Percentiles rank a stretch among this genome's conserved stretches.
These are phyloP conservation scores for Acanthopagrus latus DNA, from an alignment of 2,797 vertebrate species.

Conservation along the genomic window DNA sequence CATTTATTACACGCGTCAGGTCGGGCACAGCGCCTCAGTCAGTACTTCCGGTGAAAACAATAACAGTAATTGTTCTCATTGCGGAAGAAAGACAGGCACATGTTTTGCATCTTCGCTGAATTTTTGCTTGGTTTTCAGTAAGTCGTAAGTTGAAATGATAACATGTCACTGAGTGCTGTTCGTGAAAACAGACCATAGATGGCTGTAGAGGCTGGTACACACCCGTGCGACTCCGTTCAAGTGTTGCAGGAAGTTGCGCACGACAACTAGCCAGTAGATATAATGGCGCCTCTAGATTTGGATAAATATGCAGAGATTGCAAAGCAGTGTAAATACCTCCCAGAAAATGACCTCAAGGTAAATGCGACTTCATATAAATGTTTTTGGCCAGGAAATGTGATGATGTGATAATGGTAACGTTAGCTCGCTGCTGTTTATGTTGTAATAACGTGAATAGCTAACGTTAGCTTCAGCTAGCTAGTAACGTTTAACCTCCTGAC, in stretches of 20 bases:
- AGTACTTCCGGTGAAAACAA: background rate
- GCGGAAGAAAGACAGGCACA: background rate
- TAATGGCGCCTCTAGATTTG: slow-evolving; percentile 96
- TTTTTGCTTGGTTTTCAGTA: background rate
- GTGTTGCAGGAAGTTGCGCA: slow-evolving; percentile 66
- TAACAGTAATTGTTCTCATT: background rate
- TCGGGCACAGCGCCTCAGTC: background rate
- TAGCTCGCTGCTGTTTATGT: background rate
- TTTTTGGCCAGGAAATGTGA: rapidly evolving
- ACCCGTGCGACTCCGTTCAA: background rate
- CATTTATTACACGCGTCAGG: no score
- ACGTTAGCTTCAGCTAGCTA: slow-evolving; percentile 63
- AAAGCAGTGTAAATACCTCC: slow-evolving; percentile 96
- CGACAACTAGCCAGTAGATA: slow-evolving; percentile 53
- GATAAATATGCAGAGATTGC: slow-evolving; percentile 98
- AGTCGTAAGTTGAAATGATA: no score
- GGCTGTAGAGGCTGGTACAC: background rate
- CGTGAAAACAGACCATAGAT: background rate
- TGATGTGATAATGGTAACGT: rapidly evolving
- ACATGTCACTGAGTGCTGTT: background rate
- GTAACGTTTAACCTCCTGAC: slow-evolving; percentile 29
- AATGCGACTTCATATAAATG: slow-evolving; percentile 11
- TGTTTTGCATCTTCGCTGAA: background rate
- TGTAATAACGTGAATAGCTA: slow-evolving; percentile 25
- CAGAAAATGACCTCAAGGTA: slow-evolving; percentile 97